Evolutionary conservation across 2,888 invertebrate species (phyloP), one percentile per base, ranked within the genome.

Genomic region (Drosophila pseudotakahashii): DNA sequence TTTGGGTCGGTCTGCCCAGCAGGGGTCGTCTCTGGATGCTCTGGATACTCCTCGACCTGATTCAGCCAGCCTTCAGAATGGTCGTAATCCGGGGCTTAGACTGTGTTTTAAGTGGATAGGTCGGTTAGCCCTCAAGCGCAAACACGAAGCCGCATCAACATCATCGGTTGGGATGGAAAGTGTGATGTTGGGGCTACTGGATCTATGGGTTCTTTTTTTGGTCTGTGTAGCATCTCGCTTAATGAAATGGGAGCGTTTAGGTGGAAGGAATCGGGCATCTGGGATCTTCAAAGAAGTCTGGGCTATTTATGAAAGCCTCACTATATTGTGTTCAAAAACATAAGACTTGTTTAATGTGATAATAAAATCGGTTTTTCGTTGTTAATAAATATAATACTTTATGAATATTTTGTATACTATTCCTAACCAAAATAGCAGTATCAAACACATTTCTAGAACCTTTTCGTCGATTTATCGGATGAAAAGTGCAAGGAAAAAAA

Each of bases 71-170:
- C 30, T 30, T 30, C 30, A 13, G 37, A 11, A 26, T 36, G 48
- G 16, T 26, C 64, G 64, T 66, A 82, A 85, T 75, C 71, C 64
- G 58, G 54, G 81, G 69, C 69, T 58, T 62, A 63, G 72, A 37
- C 63, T 71, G 79, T 86, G 84, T 76, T 86, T 81, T 83, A 71
- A 63, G 62, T 63, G 62, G 63, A 63, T 64, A 39, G 62, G 71
- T 60, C 45, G 71, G 68, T 68, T 45, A 60, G 71, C 51, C 68
- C 50, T 71, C 37, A 68, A 71, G 68, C 68, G 71, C 72, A 67
- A 19, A 64, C 62, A 64, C 66, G 39, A 39, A 39, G 45, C 39
- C 64, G 62, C 64, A 63, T 63, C 41, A 45, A 37, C 60, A 70
- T 47, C 51, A 47, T 44, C 13, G 13, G n/a, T 16, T 42, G 30